Evolutionary conservation across 1,140 invertebrate species (phyloP).

Genomic region (Chelonus insularis): DNA sequence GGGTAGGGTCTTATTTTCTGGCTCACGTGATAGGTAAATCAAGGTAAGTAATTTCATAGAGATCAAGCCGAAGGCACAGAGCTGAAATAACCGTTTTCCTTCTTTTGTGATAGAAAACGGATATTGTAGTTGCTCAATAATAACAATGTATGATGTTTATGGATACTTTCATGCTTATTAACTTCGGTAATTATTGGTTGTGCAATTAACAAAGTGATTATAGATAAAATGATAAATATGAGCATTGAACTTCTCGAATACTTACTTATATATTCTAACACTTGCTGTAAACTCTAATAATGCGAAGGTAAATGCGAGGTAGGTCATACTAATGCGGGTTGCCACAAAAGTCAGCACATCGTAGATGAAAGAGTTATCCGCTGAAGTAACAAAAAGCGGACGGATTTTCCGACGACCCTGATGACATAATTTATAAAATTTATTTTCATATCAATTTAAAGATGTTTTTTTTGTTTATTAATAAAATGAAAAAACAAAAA

Average conservation of each 20-base stretch:
- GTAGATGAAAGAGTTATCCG: conserved; percentile 70
- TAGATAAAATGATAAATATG: conserved; percentile 14
- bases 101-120: too few species aligned
- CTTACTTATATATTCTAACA: conserved; percentile 69
- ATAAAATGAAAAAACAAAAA: neutral
- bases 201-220: conserved; percentile 5
- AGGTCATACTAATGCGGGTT: conserved; percentile 82
- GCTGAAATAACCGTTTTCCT: too few species aligned
- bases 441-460: neutral
- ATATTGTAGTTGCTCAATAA: too few species aligned
- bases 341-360: conserved; percentile 76
- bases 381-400: conserved; percentile 73
- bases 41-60: too few species aligned
- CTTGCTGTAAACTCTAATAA: conserved; percentile 78
- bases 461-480: neutral
- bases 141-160: too few species aligned
- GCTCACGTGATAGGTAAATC: too few species aligned
- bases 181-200: too few species aligned
- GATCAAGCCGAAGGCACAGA: too few species aligned
- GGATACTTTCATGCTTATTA: too few species aligned
- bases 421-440: conserved; percentile 20
- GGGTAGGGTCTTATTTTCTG: too few species aligned
- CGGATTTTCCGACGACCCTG: conserved; percentile 74
- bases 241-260: too few species aligned
- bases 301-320: conserved; percentile 87